These are phyloP conservation scores for Hirundo rustica DNA, from an alignment of 2,797 vertebrate genomes.

Conservation along the genomic window DNA sequence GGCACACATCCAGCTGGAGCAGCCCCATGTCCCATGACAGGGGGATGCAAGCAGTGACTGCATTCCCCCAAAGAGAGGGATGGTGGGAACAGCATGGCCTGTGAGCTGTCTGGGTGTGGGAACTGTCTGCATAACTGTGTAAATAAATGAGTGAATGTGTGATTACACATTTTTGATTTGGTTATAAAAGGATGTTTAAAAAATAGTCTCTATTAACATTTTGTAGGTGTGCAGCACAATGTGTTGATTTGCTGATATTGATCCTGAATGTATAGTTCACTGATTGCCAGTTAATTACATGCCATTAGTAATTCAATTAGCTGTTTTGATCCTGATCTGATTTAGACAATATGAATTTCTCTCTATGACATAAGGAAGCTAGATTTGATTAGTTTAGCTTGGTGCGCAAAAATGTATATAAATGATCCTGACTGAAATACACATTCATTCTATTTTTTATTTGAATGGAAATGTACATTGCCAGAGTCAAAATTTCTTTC, in stretches of 20 bases:
- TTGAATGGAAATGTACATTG: slow-evolving; percentile 46
- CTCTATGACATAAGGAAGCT: neutral
- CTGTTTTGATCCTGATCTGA: neutral
- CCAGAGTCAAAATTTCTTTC: slow-evolving; percentile 73
- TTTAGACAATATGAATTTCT: neutral
- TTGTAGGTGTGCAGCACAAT: neutral
- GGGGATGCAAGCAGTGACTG: fast-evolving
- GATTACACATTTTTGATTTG: neutral
- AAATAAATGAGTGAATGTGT: fast-evolving
- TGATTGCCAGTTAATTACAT: slow-evolving; percentile 2
- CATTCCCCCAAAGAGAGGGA: fast-evolving
- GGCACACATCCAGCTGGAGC: neutral
- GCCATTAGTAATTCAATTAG: slow-evolving; percentile 17
- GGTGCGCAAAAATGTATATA: neutral
- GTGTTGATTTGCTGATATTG: neutral
- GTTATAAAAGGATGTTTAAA: neutral
- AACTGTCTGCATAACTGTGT: neutral
- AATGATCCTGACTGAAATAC: slow-evolving; percentile 57
- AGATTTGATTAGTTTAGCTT: neutral
- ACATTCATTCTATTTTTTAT: neutral
- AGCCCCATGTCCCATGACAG: fast-evolving
- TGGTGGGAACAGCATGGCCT: neutral
- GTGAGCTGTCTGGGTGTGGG: neutral
- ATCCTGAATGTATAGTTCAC: neutral
- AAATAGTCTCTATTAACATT: neutral